These are phyloP conservation scores for Carollia perspicillata DNA, from an alignment of 2,113 vertebrate genomes.

Conservation along the genomic window DNA sequence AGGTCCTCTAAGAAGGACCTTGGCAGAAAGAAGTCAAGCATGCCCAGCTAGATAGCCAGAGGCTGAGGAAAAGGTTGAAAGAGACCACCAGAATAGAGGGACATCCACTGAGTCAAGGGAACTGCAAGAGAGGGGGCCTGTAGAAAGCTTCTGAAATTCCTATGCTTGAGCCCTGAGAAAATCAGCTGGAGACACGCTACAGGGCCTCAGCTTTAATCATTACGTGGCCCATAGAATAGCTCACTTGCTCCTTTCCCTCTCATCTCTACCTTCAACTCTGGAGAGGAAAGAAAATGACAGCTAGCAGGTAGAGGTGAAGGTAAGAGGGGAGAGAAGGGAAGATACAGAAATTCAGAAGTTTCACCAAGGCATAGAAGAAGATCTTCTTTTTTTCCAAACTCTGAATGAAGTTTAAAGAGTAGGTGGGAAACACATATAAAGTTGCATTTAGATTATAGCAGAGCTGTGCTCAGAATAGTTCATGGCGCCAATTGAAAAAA, in stretches of 20 bases:
- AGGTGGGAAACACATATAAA: background rate
- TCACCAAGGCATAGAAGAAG: background rate
- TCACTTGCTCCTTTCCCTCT: background rate
- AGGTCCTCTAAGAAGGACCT: background rate
- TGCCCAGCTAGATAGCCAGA: background rate
- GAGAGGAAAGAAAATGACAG: background rate
- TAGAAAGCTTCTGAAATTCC: background rate
- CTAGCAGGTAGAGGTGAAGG: background rate
- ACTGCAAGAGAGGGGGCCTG: background rate
- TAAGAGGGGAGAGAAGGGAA: background rate
- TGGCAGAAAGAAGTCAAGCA: background rate
- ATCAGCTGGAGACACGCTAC: background rate
- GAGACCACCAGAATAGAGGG: background rate
- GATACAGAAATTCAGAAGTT: background rate
- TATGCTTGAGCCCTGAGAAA: background rate
- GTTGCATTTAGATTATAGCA: background rate
- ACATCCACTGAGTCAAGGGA: background rate
- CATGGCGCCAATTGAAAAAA: background rate
- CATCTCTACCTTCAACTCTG: background rate
- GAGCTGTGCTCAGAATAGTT: background rate
- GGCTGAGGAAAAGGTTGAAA: background rate
- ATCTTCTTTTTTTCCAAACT: background rate
- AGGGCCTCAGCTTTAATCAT: background rate
- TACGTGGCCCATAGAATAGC: background rate
- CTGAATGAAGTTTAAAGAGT: background rate